These are phyloP conservation scores for Pangasius larnaudii DNA, from an alignment of 2,797 vertebrate species.

Conservation along the genomic window DNA sequence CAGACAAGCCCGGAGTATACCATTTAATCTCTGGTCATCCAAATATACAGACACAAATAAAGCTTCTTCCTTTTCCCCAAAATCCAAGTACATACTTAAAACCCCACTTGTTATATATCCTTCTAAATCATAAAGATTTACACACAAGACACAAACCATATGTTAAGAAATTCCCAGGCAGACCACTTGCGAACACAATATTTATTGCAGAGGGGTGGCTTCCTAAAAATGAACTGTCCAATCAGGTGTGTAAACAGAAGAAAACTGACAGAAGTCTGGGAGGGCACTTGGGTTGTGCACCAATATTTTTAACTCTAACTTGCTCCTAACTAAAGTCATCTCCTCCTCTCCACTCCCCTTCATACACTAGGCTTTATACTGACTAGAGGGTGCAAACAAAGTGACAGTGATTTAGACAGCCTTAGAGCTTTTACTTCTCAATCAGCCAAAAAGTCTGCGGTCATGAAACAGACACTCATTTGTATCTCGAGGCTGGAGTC, in stretches of 20 bases:
- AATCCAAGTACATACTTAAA: conserved; percentile 13
- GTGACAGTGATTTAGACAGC: background rate
- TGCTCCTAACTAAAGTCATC: background rate
- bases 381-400: background rate
- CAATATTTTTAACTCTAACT: conserved; percentile 43
- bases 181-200: conserved; percentile 32
- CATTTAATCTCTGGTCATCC: background rate
- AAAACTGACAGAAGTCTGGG: conserved; percentile 38
- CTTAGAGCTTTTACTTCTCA: background rate
- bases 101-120: conserved; percentile 5
- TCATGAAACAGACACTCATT: background rate
- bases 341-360: conserved; percentile 2
- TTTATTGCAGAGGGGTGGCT: conserved; percentile 56
- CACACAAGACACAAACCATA: background rate
- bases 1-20: background rate
- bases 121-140: background rate
- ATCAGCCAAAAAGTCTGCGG: background rate
- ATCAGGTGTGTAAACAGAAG: conserved; percentile 47
- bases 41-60: conserved; percentile 7
- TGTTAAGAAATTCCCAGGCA: conserved; percentile 12
- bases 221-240: conserved; percentile 52
- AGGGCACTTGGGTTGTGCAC: conserved; percentile 40
- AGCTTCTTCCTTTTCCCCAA: background rate
- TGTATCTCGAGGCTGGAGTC: background rate
- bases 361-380: background rate